Evolutionary conservation across 2,113 vertebrate genomes (phyloP).

Genomic region (Sturnira hondurensis): DNA sequence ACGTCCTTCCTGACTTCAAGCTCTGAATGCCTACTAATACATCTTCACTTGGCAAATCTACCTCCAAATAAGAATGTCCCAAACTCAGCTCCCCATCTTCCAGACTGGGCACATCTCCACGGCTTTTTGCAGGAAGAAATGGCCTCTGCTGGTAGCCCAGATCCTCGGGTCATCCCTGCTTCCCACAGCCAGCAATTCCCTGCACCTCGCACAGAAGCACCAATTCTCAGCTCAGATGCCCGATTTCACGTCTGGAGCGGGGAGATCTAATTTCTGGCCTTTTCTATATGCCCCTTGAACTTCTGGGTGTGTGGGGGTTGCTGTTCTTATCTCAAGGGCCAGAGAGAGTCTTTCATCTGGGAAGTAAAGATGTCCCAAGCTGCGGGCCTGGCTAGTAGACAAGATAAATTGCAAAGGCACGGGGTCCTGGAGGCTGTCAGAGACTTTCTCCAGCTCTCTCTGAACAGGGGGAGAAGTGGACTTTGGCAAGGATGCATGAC

Average conservation of each 20-base stretch:
- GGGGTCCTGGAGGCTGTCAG: neutral
- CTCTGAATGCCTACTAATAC: neutral
- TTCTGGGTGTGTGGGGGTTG: neutral
- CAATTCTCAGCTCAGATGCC: neutral
- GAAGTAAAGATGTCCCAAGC: neutral
- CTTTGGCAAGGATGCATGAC: neutral
- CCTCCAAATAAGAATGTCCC: neutral
- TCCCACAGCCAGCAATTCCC: neutral
- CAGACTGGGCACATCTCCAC: neutral
- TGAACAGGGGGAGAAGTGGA: neutral
- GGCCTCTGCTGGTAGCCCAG: neutral
- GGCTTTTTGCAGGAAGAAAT: neutral
- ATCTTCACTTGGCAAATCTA: neutral
- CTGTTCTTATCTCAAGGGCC: neutral
- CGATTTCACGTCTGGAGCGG: neutral
- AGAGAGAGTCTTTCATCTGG: neutral
- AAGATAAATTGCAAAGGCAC: neutral
- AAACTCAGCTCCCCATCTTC: neutral
- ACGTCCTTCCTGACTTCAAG: neutral
- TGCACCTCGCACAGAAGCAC: neutral
- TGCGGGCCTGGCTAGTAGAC: neutral
- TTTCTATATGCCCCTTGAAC: neutral
- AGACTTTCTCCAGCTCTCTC: neutral
- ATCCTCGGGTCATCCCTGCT: neutral
- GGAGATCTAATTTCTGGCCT: neutral